Percentiles rank a stretch among this genome's conserved stretches.
Conservation (phyloP, 2,113 vertebrate species). For the Chloropsis cyanopogon region DNA sequence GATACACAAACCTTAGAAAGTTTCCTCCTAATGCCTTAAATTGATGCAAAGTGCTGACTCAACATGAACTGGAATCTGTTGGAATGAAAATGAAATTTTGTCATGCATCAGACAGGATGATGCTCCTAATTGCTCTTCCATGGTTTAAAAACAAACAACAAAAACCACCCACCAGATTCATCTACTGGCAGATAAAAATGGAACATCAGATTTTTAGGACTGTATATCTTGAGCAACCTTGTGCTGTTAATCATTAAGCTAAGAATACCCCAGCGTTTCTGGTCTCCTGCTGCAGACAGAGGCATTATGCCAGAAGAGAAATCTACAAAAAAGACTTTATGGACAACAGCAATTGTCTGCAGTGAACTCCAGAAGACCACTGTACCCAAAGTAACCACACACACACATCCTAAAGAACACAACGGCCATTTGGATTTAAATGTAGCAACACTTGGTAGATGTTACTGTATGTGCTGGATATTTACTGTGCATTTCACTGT, state of each 20-base stretch:
- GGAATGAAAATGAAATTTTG: background rate
- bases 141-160: background rate
- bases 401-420: background rate
- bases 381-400: background rate
- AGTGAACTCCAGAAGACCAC: background rate
- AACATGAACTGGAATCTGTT: background rate
- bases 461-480: background rate
- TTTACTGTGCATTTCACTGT: background rate
- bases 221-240: background rate
- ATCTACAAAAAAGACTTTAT: background rate
- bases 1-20: background rate
- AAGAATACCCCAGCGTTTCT: background rate
- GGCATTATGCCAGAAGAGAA: background rate
- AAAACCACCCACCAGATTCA: background rate
- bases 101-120: background rate
- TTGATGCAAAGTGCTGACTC: background rate
- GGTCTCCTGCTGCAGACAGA: background rate
- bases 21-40: background rate
- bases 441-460: background rate
- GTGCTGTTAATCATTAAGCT: background rate
- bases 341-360: background rate
- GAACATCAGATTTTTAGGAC: background rate
- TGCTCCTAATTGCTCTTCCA: background rate
- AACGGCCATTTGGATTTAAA: background rate
- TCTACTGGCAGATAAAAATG: background rate